Conservation (phyloP, 2,888 invertebrate species). For the Dexiosoma caninum region DNA sequence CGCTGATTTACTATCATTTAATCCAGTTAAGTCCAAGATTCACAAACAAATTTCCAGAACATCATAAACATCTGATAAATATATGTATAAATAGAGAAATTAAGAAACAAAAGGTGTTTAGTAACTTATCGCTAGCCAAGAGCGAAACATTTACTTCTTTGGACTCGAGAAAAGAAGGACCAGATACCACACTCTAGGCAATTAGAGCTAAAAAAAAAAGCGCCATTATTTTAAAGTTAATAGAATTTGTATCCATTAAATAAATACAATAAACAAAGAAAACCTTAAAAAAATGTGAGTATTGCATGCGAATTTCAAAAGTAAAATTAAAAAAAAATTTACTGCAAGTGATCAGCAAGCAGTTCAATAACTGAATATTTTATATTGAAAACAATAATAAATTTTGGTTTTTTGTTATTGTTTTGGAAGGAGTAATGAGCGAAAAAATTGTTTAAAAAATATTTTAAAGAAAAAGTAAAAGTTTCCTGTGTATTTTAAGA, state of each 20-base stretch:
- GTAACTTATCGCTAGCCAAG: slow-evolving; percentile 27
- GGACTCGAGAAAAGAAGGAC: background rate
- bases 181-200: too few relatives aligned
- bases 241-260: background rate
- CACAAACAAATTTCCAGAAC: slow-evolving; percentile 7
- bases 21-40: background rate
- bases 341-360: background rate
- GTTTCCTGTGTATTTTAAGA: background rate
- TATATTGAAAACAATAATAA: too few relatives aligned
- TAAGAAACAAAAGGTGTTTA: too few relatives aligned
- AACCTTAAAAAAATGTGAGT: slow-evolving; percentile 26
- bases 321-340: background rate
- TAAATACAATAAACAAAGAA: background rate
- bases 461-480: background rate
- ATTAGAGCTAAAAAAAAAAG: background rate
- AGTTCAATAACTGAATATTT: background rate
- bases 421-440: too few relatives aligned
- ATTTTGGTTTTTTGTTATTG: too few relatives aligned
- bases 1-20: slow-evolving; percentile 1
- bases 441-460: too few relatives aligned
- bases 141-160: slow-evolving; percentile 32
- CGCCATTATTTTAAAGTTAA: background rate
- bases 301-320: background rate
- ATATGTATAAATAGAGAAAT: too few relatives aligned
- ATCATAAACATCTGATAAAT: too few relatives aligned